Evolutionary conservation across 2,888 invertebrate genomes (phyloP), one percentile per base, ranked within the genome.

Genomic region (Helicoverpa assulta): DNA sequence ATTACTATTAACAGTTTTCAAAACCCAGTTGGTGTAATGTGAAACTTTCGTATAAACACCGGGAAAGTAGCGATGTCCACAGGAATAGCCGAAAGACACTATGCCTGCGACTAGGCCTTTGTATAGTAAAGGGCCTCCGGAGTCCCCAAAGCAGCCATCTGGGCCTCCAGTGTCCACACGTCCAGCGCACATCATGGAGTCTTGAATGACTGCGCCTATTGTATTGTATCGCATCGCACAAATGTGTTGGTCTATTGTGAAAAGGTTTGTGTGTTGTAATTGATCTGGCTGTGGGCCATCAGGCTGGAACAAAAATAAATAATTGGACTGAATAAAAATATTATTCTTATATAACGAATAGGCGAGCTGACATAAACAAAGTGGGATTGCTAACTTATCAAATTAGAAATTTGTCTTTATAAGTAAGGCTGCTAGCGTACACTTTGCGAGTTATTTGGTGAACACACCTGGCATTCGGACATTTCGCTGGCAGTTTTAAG

Each of bases 11-110:
- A 93, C 90, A 54, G 90, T 93, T 73, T 88, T 89, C 5, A 95
- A 85, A 82, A 95, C 92, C 95, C 95, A 95, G 77, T 93, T 90
- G 0, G 94, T 94, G 50, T 88, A 95, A 81, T 91, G 85, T 0
- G 95, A 94, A 61, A 94, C 83, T 86, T 94, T 95, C 8, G 95
- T 95, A 54, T 95, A 95, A 14, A 95, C 94, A 0, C 95, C 95
- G 1, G 95, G 95, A 73, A 90, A 95, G 66, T 91, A 94, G 3
- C 85, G 87, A 71, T 94, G 88, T 1, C 95, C 95, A 63, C 95
- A 95, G 0, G 92, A 93, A 72, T 92, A 94, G 0, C 95, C 95
- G 56, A 94, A 95, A 0, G 95, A 95, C 0, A 95, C 94, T 0
- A 95, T 81, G 6, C 95, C 95, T 0, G 93, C 90, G 0, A 95